Percentiles rank a stretch among this genome's conserved stretches.
Conservation (phyloP, 2,888 invertebrate species). For the Monoplex corrugatus region DNA sequence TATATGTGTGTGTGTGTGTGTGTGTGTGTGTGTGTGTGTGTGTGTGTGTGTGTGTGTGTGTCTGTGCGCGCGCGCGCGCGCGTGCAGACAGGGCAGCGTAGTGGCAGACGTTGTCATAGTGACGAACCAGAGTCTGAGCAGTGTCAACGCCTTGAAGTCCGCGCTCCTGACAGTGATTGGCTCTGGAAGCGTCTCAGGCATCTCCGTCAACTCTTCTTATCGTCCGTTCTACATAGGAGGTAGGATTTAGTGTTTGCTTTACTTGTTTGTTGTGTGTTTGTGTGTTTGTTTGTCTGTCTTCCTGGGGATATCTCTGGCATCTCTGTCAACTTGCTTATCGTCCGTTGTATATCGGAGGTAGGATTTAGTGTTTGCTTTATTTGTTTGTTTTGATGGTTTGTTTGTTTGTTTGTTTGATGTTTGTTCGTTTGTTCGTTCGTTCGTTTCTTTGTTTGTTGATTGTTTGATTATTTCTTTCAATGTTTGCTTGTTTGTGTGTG, state of each 20-base stretch:
- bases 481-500: too few species aligned
- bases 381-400: too few species aligned
- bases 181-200: background rate
- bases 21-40: background rate
- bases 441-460: too few species aligned
- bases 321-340: background rate
- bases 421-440: background rate
- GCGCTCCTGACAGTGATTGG: background rate
- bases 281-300: background rate
- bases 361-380: background rate
- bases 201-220: background rate
- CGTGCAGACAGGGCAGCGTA: conserved; percentile 20
- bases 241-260: background rate
- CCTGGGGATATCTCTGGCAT: background rate
- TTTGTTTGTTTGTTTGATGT: too few species aligned
- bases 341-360: background rate
- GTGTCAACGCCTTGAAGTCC: background rate
- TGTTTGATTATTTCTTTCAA: too few species aligned
- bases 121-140: background rate
- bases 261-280: background rate
- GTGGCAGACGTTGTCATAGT: background rate
- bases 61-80: too few species aligned
- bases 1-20: background rate
- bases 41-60: background rate
- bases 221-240: background rate